phyloP scores from a whole-genome alignment of 2,797 vertebrate genomes.

The Pygocentrus nattereri region DNA sequence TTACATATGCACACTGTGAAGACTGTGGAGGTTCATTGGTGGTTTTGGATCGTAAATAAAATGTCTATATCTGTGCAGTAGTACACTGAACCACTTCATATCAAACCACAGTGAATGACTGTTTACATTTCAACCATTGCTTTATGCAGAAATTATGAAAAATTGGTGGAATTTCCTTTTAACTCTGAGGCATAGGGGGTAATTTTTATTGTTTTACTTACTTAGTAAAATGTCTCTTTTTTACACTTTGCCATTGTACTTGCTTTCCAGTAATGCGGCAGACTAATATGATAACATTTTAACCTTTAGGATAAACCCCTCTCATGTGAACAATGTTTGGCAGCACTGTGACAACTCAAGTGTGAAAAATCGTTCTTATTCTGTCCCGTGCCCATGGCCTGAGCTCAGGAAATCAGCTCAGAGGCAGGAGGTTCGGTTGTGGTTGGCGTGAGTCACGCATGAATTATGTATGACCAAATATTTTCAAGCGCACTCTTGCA shows the following conservation, averaged over 20 bases:
- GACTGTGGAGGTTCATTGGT: too few species aligned
- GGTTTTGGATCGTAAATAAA: too few species aligned
- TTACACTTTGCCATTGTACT: background rate
- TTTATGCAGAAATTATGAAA: too few species aligned
- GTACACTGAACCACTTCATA: too few species aligned
- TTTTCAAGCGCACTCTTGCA: conserved; percentile 55
- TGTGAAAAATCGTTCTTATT: conserved; percentile 63
- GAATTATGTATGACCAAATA: conserved; percentile 68
- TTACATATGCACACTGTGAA: too few species aligned
- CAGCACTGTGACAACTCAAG: conserved; percentile 57
- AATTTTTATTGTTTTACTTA: background rate
- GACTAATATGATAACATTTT: conserved; percentile 42
- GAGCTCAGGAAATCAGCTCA: conserved; percentile 54
- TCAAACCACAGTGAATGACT: too few species aligned
- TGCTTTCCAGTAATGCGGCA: conserved; percentile 27
- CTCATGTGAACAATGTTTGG: conserved; percentile 55
- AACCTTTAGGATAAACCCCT: conserved; percentile 47
- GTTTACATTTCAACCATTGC: too few species aligned
- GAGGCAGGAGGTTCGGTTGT: conserved; percentile 34
- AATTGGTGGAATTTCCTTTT: too few species aligned
- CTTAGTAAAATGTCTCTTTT: background rate
- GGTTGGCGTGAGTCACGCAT: conserved; percentile 50
- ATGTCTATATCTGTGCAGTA: too few species aligned
- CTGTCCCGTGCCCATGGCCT: conserved; percentile 53
- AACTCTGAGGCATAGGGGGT: too few species aligned